These are phyloP conservation scores for Paedocypris sp. DNA, from an alignment of 2,113 vertebrate genomes.

Conservation along the genomic window DNA sequence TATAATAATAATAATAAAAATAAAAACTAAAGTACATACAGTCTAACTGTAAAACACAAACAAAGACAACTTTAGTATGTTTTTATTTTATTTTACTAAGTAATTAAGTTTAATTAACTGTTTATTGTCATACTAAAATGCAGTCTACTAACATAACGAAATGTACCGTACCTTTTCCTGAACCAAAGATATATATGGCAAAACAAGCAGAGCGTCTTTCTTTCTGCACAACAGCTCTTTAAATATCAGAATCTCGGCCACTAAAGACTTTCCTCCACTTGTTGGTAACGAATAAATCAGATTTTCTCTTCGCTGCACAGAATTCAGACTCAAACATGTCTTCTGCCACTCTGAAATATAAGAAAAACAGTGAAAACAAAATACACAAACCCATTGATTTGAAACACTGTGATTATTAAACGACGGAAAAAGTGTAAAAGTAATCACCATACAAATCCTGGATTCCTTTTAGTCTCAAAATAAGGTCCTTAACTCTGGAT, in stretches of 20 bases:
- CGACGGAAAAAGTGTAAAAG: background rate
- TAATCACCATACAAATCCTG: slow-evolving; percentile 79
- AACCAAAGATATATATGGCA: slow-evolving; percentile 89
- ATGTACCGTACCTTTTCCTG: slow-evolving; percentile 87
- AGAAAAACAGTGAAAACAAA: background rate
- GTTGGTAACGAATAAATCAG: slow-evolving; percentile 93
- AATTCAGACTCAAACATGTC: slow-evolving; percentile 78
- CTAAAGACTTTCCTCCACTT: slow-evolving; percentile 91
- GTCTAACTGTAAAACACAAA: no score
- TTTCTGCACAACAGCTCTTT: slow-evolving; percentile 81
- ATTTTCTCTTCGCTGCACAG: slow-evolving; percentile 76
- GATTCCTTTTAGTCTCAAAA: slow-evolving; percentile 74
- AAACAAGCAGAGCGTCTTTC: slow-evolving; percentile 81
- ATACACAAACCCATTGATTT: background rate
- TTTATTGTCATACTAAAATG: no score
- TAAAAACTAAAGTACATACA: no score
- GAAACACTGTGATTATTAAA: background rate
- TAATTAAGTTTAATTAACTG: no score
- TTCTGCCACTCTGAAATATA: slow-evolving; percentile 81
- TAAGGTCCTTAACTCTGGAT: slow-evolving; percentile 81
- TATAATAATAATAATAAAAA: no score
- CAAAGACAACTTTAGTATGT: no score
- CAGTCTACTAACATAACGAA: no score
- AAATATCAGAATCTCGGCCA: slow-evolving; percentile 89
- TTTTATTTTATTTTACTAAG: no score